Evolutionary conservation across 1,140 invertebrate species (phyloP).

Genomic region (Eubasilissa regina): DNA sequence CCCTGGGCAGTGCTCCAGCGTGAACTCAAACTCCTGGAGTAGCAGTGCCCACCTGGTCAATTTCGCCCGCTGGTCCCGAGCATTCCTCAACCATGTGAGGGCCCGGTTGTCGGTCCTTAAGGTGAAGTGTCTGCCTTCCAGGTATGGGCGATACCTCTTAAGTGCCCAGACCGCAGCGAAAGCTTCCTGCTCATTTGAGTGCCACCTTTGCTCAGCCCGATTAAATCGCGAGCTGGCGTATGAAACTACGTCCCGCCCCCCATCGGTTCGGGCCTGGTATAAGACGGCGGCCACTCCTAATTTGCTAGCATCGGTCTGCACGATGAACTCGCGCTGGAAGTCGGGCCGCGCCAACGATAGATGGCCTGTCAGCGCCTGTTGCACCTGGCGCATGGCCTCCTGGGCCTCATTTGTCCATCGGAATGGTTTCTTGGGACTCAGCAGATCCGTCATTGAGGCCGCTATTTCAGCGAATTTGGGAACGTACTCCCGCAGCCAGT

Average conservation of each 20-base stretch:
- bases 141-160: constrained; percentile 1
- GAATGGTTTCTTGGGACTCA: too few species aligned
- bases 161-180: constrained; percentile 18
- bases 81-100: neutral
- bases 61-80: constrained; percentile 3
- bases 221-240: neutral
- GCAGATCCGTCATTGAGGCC: too few species aligned
- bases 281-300: constrained; percentile 1
- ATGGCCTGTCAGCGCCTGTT: neutral
- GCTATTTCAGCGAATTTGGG: neutral
- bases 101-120: neutral
- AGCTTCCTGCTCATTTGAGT: constrained; percentile 24
- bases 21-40: constrained; percentile 32
- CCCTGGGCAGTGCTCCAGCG: constrained; percentile 17
- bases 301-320: constrained; percentile 20
- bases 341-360: neutral
- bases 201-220: neutral
- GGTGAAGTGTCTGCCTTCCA: neutral
- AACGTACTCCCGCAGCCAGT: constrained; percentile 18
- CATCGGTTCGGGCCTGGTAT: neutral
- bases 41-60: constrained; percentile 24
- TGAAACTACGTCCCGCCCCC: neutral
- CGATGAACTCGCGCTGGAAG: neutral
- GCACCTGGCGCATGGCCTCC: too few species aligned
- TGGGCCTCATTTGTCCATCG: too few species aligned